Conservation (phyloP, 2,113 vertebrate species). For the Psilopogon haemacephalus region DNA sequence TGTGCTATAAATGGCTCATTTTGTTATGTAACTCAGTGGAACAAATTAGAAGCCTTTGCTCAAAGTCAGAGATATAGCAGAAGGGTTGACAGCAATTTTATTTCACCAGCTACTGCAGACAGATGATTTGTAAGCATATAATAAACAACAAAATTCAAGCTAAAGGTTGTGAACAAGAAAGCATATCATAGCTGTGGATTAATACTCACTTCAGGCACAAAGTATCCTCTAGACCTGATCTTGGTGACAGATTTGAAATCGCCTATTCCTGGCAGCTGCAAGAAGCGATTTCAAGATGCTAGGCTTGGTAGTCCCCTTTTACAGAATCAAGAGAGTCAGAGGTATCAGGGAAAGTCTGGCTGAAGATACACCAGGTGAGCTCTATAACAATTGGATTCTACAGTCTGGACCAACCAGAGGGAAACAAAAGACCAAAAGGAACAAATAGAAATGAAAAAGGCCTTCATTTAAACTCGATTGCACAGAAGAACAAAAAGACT, state of each 20-base stretch:
- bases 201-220: background rate
- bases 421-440: background rate
- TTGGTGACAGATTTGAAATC: background rate
- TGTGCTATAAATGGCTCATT: slow-evolving; percentile 15
- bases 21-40: background rate
- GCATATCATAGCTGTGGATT: background rate
- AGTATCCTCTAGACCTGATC: background rate
- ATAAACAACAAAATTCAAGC: background rate
- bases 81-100: background rate
- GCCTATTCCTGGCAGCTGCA: background rate
- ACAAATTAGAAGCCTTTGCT: background rate
- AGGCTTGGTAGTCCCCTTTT: background rate
- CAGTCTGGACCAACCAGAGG: background rate
- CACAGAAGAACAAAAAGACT: background rate
- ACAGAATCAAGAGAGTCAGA: background rate
- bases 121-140: background rate
- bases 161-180: background rate
- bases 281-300: background rate
- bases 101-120: background rate
- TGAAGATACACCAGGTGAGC: background rate
- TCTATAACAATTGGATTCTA: background rate
- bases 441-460: background rate
- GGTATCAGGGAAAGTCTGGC: background rate
- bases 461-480: background rate
- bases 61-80: background rate